Percentiles rank a stretch among this genome's conserved stretches.
Conservation (phyloP, 2,113 vertebrate genomes). For the Rhinichthys klamathensis region DNA sequence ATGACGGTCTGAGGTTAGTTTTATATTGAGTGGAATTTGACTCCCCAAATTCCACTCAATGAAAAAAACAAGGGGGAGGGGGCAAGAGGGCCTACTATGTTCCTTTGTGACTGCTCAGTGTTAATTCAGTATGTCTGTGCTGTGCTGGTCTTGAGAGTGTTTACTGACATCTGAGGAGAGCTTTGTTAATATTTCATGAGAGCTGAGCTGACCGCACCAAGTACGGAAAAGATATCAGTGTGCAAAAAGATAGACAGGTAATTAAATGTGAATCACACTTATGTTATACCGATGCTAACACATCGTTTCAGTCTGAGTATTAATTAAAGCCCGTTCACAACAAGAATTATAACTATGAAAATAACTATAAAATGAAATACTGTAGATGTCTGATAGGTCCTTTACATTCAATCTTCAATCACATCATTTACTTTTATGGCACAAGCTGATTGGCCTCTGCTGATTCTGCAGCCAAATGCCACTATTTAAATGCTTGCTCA, state of each 20-base stretch:
- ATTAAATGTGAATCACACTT: neutral
- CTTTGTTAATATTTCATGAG: slow-evolving; percentile 40
- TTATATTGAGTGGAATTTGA: slow-evolving; percentile 14
- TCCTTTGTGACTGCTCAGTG: slow-evolving; percentile 32
- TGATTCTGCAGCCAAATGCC: no score
- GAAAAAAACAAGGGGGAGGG: neutral
- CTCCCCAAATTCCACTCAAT: neutral
- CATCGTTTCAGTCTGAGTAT: neutral
- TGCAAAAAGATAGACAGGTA: neutral
- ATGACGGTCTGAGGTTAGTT: slow-evolving; percentile 2
- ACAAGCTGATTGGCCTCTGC: no score
- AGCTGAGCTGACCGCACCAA: slow-evolving; percentile 10
- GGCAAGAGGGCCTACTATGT: neutral
- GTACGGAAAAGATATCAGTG: neutral
- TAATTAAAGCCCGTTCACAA: neutral
- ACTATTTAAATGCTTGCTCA: no score
- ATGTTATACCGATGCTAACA: neutral
- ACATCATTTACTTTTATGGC: no score
- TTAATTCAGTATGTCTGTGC: slow-evolving; percentile 24
- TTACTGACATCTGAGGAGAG: slow-evolving; percentile 29
- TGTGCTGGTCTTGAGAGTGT: neutral
- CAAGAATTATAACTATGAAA: neutral
- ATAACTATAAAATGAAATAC: neutral
- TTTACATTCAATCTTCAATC: no score
- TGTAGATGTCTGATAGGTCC: no score